phyloP scores from a whole-genome alignment of 2,113 vertebrate genomes.

The Sarotherodon lohbergeri region DNA sequence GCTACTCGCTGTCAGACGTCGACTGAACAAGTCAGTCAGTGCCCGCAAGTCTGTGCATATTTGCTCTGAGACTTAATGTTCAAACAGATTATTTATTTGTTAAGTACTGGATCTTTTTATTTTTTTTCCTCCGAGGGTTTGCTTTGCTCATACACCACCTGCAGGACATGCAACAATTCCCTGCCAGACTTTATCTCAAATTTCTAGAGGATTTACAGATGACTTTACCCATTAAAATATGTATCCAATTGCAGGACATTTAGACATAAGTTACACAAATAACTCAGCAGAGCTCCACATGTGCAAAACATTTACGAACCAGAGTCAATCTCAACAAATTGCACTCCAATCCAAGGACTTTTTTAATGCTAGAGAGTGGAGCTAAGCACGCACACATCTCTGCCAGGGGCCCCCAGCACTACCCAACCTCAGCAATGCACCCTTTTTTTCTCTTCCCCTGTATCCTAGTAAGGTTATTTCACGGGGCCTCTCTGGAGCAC shows the following conservation, averaged over 20 bases:
- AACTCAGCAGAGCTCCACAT: constrained; percentile 72
- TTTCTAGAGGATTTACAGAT: not conserved
- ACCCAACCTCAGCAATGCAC: not conserved
- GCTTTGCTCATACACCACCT: not conserved
- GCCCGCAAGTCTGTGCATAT: constrained; percentile 29
- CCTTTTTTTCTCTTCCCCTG: constrained; percentile 37
- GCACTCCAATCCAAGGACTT: constrained; percentile 68
- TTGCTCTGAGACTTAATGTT: constrained; percentile 7
- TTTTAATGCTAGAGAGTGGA: constrained; percentile 81
- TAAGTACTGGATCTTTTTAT: not conserved
- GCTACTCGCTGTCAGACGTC: constrained; percentile 41
- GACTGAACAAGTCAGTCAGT: constrained; percentile 41
- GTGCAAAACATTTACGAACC: constrained; percentile 81
- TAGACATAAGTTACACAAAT: constrained; percentile 62
- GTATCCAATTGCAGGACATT: not conserved
- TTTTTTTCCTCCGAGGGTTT: not conserved
- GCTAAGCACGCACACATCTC: constrained; percentile 74
- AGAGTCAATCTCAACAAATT: constrained; percentile 78
- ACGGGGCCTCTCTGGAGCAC: constrained; percentile 78
- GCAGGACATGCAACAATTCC: not conserved
- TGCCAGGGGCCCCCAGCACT: constrained; percentile 4
- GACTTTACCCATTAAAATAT: not conserved
- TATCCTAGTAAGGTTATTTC: constrained; percentile 84
- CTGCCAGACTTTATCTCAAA: not conserved
- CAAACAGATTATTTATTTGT: not conserved